Evolutionary conservation across 2,113 vertebrate species (phyloP).

Genomic region (Microtus montanus): DNA sequence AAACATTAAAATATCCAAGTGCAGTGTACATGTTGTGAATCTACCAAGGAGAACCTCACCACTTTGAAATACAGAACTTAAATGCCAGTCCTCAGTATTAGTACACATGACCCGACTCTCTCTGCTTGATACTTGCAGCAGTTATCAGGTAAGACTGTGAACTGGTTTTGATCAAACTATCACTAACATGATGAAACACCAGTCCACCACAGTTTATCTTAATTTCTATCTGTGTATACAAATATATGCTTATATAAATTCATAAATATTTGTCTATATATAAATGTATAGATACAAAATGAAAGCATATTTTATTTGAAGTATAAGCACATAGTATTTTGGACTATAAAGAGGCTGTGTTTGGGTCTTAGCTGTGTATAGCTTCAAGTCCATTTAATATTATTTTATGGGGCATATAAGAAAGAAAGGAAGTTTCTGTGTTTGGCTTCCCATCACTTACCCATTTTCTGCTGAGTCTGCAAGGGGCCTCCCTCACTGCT

Average conservation of each 20-base stretch:
- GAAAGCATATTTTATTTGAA: not conserved
- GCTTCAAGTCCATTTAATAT: not conserved
- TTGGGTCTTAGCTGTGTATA: not conserved
- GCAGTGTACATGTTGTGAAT: not conserved
- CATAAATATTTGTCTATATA: fast-evolving
- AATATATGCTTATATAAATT: not conserved
- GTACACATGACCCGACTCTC: not conserved
- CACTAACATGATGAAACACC: not conserved
- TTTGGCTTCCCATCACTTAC: not conserved
- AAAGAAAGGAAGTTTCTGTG: not conserved
- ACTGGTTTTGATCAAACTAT: not conserved
- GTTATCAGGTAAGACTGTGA: not conserved
- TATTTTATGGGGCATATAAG: not conserved
- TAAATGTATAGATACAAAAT: not conserved
- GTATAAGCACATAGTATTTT: not conserved
- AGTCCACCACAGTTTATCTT: not conserved
- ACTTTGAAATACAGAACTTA: not conserved
- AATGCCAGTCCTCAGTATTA: not conserved
- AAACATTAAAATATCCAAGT: not conserved
- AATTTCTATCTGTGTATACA: not conserved
- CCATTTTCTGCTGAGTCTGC: not conserved
- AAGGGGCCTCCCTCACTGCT: not conserved
- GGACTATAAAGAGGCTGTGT: not conserved
- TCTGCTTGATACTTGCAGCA: not conserved
- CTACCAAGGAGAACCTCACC: not conserved